A percentile compares a stretch with the other conserved stretches of the same genome.
phyloP scores from a whole-genome alignment of 2,888 invertebrate genomes.

The Phyto melanocephala region DNA sequence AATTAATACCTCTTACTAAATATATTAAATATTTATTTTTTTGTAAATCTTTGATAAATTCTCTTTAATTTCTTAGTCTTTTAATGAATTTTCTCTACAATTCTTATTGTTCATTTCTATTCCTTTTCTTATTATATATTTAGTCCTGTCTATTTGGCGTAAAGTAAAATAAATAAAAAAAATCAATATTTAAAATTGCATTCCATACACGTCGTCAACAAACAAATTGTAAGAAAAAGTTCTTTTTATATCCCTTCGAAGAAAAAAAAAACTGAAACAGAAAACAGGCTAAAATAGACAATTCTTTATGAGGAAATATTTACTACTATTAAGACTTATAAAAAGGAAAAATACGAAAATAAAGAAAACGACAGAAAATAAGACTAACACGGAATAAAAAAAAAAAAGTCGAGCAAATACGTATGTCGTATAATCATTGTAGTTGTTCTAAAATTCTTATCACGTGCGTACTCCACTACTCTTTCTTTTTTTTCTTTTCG shows the following conservation, averaged over 20 bases:
- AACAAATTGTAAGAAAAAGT: conserved; percentile 65
- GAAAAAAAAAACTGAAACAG: conserved; percentile 8
- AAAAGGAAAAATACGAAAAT: conserved; percentile 26
- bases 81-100: conserved; percentile 23
- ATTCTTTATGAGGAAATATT: conserved; percentile 63
- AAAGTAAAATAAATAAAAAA: conserved; percentile 46
- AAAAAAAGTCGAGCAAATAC: conserved; percentile 6
- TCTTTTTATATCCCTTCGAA: conserved; percentile 41
- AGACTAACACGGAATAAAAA: background rate
- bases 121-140: background rate
- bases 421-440: conserved; percentile 20
- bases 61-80: conserved; percentile 12
- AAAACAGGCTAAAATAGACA: conserved; percentile 59
- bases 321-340: conserved; percentile 59
- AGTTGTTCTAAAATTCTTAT: conserved; percentile 57
- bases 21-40: no score
- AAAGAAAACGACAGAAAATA: conserved; percentile 10
- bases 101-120: background rate
- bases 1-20: background rate
- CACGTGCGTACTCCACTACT: conserved; percentile 61
- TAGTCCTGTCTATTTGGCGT: background rate
- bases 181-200: conserved; percentile 65
- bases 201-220: conserved; percentile 65
- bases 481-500: conserved; percentile 19
- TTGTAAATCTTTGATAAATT: background rate